Conservation (phyloP, 2,113 vertebrate species). For the Sminthopsis crassicaudata region DNA sequence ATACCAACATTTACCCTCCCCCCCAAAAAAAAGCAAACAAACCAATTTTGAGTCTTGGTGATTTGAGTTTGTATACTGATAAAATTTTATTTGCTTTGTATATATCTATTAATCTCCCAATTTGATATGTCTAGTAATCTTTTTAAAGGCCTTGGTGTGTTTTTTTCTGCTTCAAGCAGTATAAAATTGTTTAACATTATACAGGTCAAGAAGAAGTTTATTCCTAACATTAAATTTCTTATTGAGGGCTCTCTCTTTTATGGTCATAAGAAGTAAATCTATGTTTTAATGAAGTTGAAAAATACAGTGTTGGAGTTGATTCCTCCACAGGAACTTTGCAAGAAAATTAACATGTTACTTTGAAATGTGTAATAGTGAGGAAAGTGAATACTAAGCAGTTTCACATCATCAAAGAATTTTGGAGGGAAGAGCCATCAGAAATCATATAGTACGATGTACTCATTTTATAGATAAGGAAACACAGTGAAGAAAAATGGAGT, state of each 20-base stretch:
- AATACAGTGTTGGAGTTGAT: background rate
- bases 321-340: background rate
- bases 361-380: background rate
- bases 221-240: background rate
- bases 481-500: background rate
- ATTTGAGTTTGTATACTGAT: background rate
- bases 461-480: conserved; percentile 29
- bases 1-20: background rate
- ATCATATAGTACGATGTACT: background rate
- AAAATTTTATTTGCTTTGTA: background rate
- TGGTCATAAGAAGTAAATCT: background rate
- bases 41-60: background rate
- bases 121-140: background rate
- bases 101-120: background rate
- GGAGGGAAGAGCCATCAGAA: background rate
- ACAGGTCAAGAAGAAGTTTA: background rate
- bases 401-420: background rate
- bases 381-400: background rate
- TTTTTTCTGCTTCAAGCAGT: background rate
- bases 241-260: background rate
- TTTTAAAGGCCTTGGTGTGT: background rate
- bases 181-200: background rate
- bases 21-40: background rate
- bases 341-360: background rate
- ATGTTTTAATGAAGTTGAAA: background rate